Evolutionary conservation across 2,888 invertebrate species (phyloP).

Genomic region (Sialis lutaria): DNA sequence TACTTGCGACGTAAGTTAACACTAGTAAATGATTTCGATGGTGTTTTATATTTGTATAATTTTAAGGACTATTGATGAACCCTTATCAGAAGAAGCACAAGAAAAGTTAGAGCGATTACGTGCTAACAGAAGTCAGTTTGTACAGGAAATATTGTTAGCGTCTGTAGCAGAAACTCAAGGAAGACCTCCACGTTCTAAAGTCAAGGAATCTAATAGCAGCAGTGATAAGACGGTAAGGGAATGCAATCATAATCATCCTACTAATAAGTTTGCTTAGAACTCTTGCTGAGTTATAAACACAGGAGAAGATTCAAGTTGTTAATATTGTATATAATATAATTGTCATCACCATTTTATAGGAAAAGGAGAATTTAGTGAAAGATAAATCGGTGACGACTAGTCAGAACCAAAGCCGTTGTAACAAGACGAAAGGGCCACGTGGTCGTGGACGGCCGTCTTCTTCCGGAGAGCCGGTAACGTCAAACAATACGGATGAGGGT

Average conservation of each 20-base stretch:
- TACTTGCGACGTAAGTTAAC: conserved; percentile 4
- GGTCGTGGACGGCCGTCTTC: not conserved
- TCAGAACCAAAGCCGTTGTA: not conserved
- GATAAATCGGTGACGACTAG: not conserved
- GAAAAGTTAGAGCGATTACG: conserved; percentile 35
- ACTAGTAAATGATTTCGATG: not conserved
- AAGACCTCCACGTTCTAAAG: not conserved
- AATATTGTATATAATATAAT: no score
- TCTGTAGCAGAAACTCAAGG: conserved; percentile 17
- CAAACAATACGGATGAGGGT: not conserved
- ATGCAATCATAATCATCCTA: not conserved
- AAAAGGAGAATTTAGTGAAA: not conserved
- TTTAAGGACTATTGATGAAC: conserved; percentile 21
- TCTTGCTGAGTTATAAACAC: no score
- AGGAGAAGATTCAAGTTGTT: no score
- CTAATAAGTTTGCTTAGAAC: not conserved
- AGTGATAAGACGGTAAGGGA: not conserved
- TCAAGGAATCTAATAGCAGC: not conserved
- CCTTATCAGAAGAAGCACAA: conserved; percentile 37
- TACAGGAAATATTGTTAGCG: conserved; percentile 49
- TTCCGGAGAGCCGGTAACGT: not conserved
- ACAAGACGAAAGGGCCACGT: not conserved
- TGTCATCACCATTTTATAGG: not conserved
- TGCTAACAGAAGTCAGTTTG: conserved; percentile 47
- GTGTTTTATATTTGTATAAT: not conserved